Evolutionary conservation across 2,797 vertebrate genomes (phyloP).

Genomic region (Arnoldichthys spilopterus): DNA sequence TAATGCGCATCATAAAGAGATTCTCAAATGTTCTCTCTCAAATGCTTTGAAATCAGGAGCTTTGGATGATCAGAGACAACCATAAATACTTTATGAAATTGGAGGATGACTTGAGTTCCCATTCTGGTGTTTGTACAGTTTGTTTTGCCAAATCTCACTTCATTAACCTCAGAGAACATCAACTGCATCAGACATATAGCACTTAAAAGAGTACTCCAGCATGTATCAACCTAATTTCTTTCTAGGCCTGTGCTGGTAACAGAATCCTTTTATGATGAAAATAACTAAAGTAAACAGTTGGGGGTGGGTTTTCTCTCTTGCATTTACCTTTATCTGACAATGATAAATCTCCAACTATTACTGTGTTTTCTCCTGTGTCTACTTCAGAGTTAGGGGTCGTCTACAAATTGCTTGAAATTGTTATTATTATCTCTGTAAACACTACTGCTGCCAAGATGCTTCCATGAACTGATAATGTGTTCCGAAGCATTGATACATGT

Average conservation of each 20-base stretch:
- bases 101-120: background rate
- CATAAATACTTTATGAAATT: constrained; percentile 16
- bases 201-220: background rate
- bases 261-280: too few relatives aligned
- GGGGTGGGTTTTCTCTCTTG: too few relatives aligned
- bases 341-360: too few relatives aligned
- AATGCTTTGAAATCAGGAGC: background rate
- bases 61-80: constrained; percentile 8
- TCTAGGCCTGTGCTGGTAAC: background rate
- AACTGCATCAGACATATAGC: background rate
- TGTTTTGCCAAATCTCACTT: constrained; percentile 8
- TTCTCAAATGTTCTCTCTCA: background rate
- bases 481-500: too few relatives aligned
- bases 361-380: too few relatives aligned
- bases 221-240: background rate
- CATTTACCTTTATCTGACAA: too few relatives aligned
- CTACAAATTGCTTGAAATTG: too few relatives aligned
- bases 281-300: too few relatives aligned
- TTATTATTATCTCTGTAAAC: too few relatives aligned
- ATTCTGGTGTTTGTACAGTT: background rate
- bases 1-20: background rate
- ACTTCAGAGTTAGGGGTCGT: too few relatives aligned
- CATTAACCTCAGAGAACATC: background rate
- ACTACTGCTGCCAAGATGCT: too few relatives aligned
- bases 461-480: too few relatives aligned